Base-by-base conservation (phyloP, 64 coral and sea anemone genomes). In the Anthopleura sola region DNA sequence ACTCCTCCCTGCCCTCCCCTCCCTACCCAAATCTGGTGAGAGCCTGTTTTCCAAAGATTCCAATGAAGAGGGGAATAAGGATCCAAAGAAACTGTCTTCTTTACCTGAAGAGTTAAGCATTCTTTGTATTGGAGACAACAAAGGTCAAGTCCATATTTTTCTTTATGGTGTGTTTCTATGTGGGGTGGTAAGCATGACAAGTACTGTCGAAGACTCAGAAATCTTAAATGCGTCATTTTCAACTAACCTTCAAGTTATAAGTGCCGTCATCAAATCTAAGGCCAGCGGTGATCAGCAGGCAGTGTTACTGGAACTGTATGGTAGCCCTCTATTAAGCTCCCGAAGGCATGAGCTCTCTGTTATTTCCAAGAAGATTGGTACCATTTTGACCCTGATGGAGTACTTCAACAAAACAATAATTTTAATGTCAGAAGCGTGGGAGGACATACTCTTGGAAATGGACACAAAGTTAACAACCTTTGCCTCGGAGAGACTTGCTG, bases 341-440 rank as follows among this genome's bases (percentile, higher is more conserved):
- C 84, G 93, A 14, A 40, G 69, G 9, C 83, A 77, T 75, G 97
- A 95, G 82, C 85, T 99, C 29, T 90, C 78, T 18, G 81, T 95
- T 15, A 21, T 99, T 32, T 86, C 97, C 1, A 89, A 95, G 87
- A 99, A 99, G 85, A 64, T 91, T 36, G 97, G 93, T 71, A 57
- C 86, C 44, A 87, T 99, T 19, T 78, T 80, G 28, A 87, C 83
- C 20, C 37, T 99, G 78, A 76, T 92, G 81, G 90, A 94, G 49
- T 95, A 95, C 81, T 99, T 99, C 60, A 86, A 99, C 37, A 87
- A 87, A 36, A 89, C 97, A 2, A 78, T 99, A 38, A 82, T 49
- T 68, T 83, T 92, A 17, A 99, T 99, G 97, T 95, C 97, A 56
- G 97, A 99, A 34, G 90, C 97, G n/a, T 99, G 92, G 92, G 97